Evolutionary conservation across 2,888 invertebrate genomes (phyloP).

Genomic region (Lasioglossum malachurum): DNA sequence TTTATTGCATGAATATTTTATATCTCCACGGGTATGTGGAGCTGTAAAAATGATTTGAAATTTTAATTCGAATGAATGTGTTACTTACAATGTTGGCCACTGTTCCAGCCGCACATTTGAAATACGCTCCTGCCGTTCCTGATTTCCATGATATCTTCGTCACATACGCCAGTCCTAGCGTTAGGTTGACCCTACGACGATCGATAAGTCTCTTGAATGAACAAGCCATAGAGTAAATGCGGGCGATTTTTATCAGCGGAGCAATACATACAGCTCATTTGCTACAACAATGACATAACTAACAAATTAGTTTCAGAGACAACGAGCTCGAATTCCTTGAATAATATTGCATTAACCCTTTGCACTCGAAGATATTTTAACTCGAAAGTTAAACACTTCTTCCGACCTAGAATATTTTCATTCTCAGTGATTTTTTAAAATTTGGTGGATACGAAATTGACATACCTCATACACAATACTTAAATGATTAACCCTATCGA

Average conservation of each 20-base stretch:
- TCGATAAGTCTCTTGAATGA: slow-evolving; percentile 58
- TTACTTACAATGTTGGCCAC: slow-evolving; percentile 91
- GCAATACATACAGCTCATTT: slow-evolving; percentile 13
- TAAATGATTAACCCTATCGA: too few relatives aligned
- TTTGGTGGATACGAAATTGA: too few relatives aligned
- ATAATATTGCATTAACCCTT: background rate
- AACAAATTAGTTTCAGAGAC: background rate
- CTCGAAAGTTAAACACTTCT: too few relatives aligned
- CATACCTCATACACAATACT: too few relatives aligned
- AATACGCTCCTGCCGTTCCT: slow-evolving; percentile 83
- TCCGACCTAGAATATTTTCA: too few relatives aligned
- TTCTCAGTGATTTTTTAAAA: too few relatives aligned
- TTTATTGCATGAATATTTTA: background rate
- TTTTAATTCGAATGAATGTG: background rate
- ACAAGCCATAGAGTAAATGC: slow-evolving; percentile 40
- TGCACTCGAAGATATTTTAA: background rate
- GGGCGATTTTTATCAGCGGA: slow-evolving; percentile 48
- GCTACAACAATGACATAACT: background rate
- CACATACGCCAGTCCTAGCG: slow-evolving; percentile 91
- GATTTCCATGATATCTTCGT: slow-evolving; percentile 88
- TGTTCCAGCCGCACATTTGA: slow-evolving; percentile 92
- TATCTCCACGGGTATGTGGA: too few relatives aligned
- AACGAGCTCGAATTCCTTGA: background rate
- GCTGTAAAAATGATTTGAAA: background rate
- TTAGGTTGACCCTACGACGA: slow-evolving; percentile 92